These are phyloP conservation scores for Caradrina clavipalpis DNA, from an alignment of 2,888 invertebrate species.

Conservation along the genomic window DNA sequence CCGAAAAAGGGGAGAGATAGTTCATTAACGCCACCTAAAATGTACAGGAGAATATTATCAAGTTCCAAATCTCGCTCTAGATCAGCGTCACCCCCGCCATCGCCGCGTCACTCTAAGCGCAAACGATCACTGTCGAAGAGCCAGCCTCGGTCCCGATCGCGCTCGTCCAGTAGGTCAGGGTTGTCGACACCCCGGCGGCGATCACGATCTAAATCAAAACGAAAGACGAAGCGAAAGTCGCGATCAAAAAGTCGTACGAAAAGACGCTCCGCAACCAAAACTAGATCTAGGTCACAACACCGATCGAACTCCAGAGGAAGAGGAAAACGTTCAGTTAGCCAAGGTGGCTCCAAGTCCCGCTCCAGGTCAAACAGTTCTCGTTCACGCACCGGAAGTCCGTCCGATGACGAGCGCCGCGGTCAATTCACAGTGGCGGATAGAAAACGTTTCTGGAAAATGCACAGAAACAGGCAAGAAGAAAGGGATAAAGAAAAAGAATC, in stretches of 20 bases:
- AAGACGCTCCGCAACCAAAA: conserved; percentile 70
- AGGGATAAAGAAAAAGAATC: conserved; percentile 71
- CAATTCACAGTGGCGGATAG: conserved; percentile 88
- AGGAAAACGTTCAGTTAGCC: conserved; percentile 68
- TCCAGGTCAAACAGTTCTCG: conserved; percentile 73
- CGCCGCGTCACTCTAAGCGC: conserved; percentile 72
- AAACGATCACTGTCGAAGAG: conserved; percentile 59
- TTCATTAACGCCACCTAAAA: conserved; percentile 84
- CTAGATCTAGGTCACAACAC: conserved; percentile 69
- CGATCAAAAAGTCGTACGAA: conserved; percentile 75
- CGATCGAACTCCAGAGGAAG: conserved; percentile 73
- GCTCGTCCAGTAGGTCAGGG: conserved; percentile 70
- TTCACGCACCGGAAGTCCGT: conserved; percentile 77
- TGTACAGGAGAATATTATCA: conserved; percentile 80
- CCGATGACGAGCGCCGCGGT: conserved; percentile 85
- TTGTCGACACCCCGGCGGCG: conserved; percentile 71
- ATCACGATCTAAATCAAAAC: conserved; percentile 73
- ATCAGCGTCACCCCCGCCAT: conserved; percentile 64
- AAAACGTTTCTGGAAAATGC: conserved; percentile 86
- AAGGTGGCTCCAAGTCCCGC: conserved; percentile 68
- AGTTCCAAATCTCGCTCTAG: conserved; percentile 79
- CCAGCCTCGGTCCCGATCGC: conserved; percentile 66
- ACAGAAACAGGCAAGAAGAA: conserved; percentile 78
- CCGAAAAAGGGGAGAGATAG: conserved; percentile 77
- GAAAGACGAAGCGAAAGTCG: conserved; percentile 70